Evolutionary conservation across 2,113 vertebrate genomes (phyloP), one percentile per base, ranked within the genome.

Genomic region (Phyllopteryx taeniolatus): DNA sequence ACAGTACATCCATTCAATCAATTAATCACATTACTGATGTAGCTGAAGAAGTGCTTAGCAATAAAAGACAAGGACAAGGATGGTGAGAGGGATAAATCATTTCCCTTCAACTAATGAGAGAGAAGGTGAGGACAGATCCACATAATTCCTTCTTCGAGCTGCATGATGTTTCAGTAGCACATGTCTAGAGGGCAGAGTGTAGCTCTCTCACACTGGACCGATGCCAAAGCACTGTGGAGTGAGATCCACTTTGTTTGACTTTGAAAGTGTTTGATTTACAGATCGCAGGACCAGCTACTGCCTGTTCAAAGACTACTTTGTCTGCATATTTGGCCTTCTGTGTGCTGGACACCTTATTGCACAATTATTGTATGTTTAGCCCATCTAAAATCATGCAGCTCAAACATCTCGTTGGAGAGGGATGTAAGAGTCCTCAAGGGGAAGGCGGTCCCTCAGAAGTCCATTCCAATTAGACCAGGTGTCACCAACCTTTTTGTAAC

Each of bases 241-340:
- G 43, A 79, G 60, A 85, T 89, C 81, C 83, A 90, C 90, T 88
- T 88, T 85, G 85, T 88, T 89, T 91, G 85, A 92, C 90, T 90
- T 91, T 90, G 87, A 84, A 82, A 87, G 72, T 73, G 79, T 87
- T 87, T 86, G 83, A 87, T 87, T 86, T 81, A 87, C 86, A 86
- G 78, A 77, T 78, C 81, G 79, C 85, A 83, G 85, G 83, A 75
- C 75, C 76, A 72, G 74, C 87, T 85, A 85, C 82, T 76, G 79
- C 76, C 78, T 72, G 73, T 79, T 88, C 76, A 85, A 83, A 89
- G 81, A 85, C 80, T 80, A 81, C 86, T 84, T 76, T 47, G 44
- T 67, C 67, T 68, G 83, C 72, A 71, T 59, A 42, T 69, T 79
- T 47, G 67, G 65, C 72, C 60, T n/a, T 79, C 71, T 77, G 74